Percentiles rank a stretch among this genome's conserved stretches.
These are phyloP conservation scores for Tetragnatha versicolor DNA, from an alignment of 1,140 invertebrate species.

Conservation along the genomic window DNA sequence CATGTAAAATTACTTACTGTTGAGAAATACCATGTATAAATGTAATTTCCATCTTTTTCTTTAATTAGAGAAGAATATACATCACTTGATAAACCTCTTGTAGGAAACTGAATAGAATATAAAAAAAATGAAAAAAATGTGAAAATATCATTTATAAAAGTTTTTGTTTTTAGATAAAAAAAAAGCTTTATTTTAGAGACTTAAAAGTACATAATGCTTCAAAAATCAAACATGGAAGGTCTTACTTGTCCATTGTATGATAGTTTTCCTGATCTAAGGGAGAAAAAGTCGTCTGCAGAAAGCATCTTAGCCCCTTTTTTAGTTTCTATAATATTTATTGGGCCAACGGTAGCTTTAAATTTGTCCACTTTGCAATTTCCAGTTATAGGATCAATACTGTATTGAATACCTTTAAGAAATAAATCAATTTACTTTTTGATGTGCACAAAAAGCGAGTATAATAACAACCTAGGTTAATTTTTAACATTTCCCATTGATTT, in stretches of 20 bases:
- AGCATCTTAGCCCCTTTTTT: neutral
- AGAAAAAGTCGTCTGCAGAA: neutral
- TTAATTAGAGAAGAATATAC: neutral
- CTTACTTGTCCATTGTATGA: slow-evolving; percentile 36
- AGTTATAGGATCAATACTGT: slow-evolving; percentile 5
- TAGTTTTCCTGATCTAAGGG: neutral
- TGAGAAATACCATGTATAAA: slow-evolving; percentile 23
- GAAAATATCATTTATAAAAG: neutral
- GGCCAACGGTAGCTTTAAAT: neutral
- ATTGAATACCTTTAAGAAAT: slow-evolving; percentile 23
- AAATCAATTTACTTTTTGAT: too few relatives aligned
- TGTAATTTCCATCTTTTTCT: neutral
- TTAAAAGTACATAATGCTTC: too few relatives aligned
- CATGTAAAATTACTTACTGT: slow-evolving; percentile 20
- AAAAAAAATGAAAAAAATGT: neutral
- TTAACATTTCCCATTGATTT: too few relatives aligned
- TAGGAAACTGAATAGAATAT: slow-evolving; percentile 1
- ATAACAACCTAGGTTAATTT: too few relatives aligned
- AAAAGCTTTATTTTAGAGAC: too few relatives aligned
- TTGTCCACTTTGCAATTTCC: slow-evolving; percentile 6
- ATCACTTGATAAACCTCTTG: neutral
- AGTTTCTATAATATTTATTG: neutral
- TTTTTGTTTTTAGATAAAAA: neutral
- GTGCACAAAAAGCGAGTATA: too few relatives aligned
- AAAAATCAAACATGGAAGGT: neutral